phyloP scores from a whole-genome alignment of 1,140 invertebrate species.

The Papilio polytes region DNA sequence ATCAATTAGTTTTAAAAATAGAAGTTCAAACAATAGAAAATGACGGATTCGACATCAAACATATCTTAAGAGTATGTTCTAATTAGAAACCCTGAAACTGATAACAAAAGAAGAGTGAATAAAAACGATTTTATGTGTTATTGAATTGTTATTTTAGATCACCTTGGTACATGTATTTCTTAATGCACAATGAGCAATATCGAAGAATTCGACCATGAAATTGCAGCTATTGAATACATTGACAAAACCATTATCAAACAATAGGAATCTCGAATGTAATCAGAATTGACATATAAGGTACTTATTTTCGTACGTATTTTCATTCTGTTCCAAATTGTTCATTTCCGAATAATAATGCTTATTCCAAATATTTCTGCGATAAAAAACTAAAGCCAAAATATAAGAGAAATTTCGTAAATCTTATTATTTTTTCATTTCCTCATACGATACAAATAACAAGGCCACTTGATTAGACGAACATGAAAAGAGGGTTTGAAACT shows the following conservation, averaged over 20 bases:
- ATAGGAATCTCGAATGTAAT: background rate
- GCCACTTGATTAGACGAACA: constrained; percentile 29
- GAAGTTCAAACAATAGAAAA: no score
- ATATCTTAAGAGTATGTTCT: no score
- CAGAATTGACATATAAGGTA: background rate
- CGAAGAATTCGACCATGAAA: background rate
- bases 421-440: constrained; percentile 29
- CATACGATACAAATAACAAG: constrained; percentile 31
- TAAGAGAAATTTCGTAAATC: background rate
- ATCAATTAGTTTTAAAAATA: no score
- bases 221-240: background rate
- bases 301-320: background rate
- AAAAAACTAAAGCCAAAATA: background rate
- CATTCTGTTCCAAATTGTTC: background rate
- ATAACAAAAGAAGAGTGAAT: background rate
- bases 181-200: background rate
- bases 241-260: background rate
- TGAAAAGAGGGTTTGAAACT: constrained; percentile 28
- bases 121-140: no score
- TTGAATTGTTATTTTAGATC: no score
- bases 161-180: background rate
- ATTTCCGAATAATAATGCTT: constrained; percentile 2
- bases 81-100: no score
- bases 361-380: background rate
- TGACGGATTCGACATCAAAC: no score